Evolutionary conservation across 2,888 invertebrate species (phyloP), one percentile per base, ranked within the genome.

Genomic region (Salticus scenicus): DNA sequence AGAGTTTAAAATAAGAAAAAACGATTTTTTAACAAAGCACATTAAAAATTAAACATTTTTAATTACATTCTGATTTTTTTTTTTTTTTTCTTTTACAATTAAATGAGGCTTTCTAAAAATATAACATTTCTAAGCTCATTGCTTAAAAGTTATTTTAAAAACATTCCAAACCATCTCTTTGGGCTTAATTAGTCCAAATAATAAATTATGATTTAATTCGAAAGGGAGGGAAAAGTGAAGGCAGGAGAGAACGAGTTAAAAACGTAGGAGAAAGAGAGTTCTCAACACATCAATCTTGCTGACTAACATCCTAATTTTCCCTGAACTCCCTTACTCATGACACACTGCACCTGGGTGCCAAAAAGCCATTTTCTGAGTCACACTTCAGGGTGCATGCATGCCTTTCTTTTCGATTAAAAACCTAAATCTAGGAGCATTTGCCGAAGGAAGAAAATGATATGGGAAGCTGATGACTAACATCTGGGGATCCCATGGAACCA

Each of bases 341-440:
- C 83, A 83, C 83, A 83, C 72, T 83, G 77, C 77, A 83, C 83
- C 83, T 83, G 83, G 83, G 83, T 83, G 83, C 83, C 73, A 73
- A 77, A 71, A 83, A 76, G 72, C 73, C 77, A 72, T 67, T 66
- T 83, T 64, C 83, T 83, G 83, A 83, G 83, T 83, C 83, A 83
- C 67, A 67, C 67, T n/a, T 57, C 24, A 17, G 20, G 57, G 57
- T n/a, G 57, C 24, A 57, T 37, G 37, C 37, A 7, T 71, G 69
- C 74, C 27, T 66, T n/a, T 66, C 30, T 20, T 57, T 57, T 57
- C 57, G 57, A 57, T 57, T 57, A 57, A 57, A 47, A 10, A 17
- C 42, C 2, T 2, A 47, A 47, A 57, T 57, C 57, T 24, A 57
- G 57, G 24, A 24, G 57, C 57, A 57, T 20, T 57, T 57, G 24